Evolutionary conservation across 2,888 invertebrate species (phyloP), one percentile per base, ranked within the genome.

Genomic region (Limnephilus rhombicus): DNA sequence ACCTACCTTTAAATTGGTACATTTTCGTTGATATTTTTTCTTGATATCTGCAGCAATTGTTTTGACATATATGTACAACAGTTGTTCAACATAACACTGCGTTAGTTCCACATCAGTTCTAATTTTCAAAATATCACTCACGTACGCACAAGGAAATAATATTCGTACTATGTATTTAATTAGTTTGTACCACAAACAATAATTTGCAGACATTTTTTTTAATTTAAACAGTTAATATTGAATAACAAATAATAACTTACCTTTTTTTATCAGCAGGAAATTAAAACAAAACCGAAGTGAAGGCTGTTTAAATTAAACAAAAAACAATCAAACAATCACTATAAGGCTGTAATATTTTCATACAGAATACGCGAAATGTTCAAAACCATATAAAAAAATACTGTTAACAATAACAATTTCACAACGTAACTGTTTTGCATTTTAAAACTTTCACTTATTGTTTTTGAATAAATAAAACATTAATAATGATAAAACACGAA

Each of bases 351-450:
- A 81, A 92, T 86, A 34, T 91, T 91, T 80, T 92, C 91, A 83
- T 92, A 92, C 81, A 92, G 24, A 41, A 83, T 82, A 49, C 90
- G 85, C 18, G 91, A 80, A 31, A 93, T 85, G 86, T 92, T 92
- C 31, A 93, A 89, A 12, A 85, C 37, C 12, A 92, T 83, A 49
- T 93, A 93, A 85, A 93, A 93, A 82, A 93, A 92, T 80, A 92
- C 85, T 11, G 93, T 93, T 82, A 93, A 91, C 89, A 93, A 49
- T 34, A 93, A 80, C 49, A 93, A 80, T 87, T 93, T 92, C 80
- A 93, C 24, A 13, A 89, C 68, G 85, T 93, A 92, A 45, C 49
- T 86, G 15, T 86, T 41, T 86, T 86, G 85, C 85, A 86, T 86
- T 49, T 24, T 86, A 37, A 68, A 68, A 68, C 68, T 68, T 68